A percentile compares a stretch with the other conserved stretches of the same genome.
phyloP scores from a whole-genome alignment of 30 jellyfish, hydroid and myxozoan species.

The Turritopsis dohrnii region DNA sequence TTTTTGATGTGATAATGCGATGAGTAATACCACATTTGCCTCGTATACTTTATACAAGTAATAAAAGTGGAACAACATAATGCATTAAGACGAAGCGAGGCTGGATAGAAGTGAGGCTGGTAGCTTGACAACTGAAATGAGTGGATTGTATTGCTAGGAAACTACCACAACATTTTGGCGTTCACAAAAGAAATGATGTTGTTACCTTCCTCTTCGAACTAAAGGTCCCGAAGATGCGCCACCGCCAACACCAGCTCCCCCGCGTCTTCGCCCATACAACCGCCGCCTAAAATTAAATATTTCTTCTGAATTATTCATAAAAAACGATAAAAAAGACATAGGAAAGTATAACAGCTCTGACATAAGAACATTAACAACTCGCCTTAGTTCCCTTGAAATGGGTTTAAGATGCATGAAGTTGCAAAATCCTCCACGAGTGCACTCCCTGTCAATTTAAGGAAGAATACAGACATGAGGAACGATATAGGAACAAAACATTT shows the following conservation, averaged over 20 bases:
- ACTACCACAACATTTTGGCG: not conserved
- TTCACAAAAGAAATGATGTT: constrained; percentile 26
- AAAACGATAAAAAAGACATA: not conserved
- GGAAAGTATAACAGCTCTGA: not conserved
- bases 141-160: not conserved
- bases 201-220: constrained; percentile 42
- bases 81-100: not conserved
- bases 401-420: constrained; percentile 97
- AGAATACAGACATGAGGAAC: not conserved
- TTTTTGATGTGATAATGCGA: too few relatives aligned
- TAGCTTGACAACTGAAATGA: not conserved
- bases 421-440: constrained; percentile 99
- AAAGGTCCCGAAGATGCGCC: constrained; percentile 50
- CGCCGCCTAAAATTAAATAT: constrained; percentile 52
- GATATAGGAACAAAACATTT: too few relatives aligned
- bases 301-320: not conserved
- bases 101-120: not conserved
- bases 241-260: constrained; percentile 98
- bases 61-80: not conserved
- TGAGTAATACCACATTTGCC: too few relatives aligned
- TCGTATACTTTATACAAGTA: not conserved
- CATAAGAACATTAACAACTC: not conserved
- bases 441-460: constrained; percentile 48
- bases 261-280: constrained; percentile 82
- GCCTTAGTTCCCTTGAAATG: constrained; percentile 95